A percentile compares a stretch with the other conserved stretches of the same genome.
These are phyloP conservation scores for Macrosiphum euphorbiae DNA, from an alignment of 2,888 invertebrate species.

Conservation along the genomic window DNA sequence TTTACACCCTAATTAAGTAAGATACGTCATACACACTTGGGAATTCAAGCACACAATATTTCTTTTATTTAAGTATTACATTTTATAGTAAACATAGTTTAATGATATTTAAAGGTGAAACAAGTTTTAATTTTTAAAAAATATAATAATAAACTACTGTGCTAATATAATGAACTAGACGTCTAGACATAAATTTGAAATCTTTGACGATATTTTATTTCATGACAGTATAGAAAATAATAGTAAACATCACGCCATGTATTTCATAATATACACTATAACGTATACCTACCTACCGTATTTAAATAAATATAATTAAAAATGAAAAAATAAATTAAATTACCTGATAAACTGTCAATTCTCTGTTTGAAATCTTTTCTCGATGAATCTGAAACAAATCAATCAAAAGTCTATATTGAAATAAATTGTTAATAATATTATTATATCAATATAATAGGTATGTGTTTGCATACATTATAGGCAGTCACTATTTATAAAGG, in stretches of 20 bases:
- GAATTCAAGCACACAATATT: neutral
- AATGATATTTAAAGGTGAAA: neutral
- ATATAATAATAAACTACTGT: neutral
- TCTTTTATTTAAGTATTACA: neutral
- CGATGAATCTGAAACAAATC: constrained; percentile 14
- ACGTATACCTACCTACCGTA: neutral
- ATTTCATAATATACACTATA: neutral
- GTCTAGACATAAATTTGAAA: neutral
- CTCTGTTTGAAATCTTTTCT: neutral
- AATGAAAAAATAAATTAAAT: neutral
- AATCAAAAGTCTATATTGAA: neutral
- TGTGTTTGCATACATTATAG: neutral
- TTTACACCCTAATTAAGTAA: constrained; percentile 48
- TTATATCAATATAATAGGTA: neutral
- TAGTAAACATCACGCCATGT: no score
- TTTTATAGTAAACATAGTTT: neutral
- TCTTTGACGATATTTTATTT: neutral
- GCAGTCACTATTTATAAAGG: neutral
- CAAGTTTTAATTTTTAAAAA: neutral
- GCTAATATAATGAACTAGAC: neutral
- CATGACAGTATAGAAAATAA: no score
- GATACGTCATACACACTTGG: constrained; percentile 24
- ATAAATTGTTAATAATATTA: neutral
- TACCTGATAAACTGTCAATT: neutral
- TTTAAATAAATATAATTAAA: neutral